phyloP scores from a whole-genome alignment of 2,113 vertebrate genomes.

The Thalassarche chlororhynchos region DNA sequence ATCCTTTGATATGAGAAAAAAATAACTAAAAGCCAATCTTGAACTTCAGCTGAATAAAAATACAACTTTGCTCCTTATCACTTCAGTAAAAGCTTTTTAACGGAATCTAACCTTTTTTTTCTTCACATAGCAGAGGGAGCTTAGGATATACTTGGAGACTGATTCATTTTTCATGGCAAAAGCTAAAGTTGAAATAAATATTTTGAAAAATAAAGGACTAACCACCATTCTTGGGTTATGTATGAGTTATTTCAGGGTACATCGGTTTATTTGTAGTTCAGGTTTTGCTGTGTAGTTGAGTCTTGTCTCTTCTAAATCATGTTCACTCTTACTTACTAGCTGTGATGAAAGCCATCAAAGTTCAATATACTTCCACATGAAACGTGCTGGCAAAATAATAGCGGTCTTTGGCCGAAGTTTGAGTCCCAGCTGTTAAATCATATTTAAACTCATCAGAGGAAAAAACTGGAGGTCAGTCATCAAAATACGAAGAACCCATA shows the following conservation, averaged over 20 bases:
- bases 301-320: background rate
- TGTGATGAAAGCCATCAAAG: background rate
- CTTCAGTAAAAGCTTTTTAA: background rate
- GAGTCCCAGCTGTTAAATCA: background rate
- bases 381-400: constrained; percentile 9
- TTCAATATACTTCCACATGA: background rate
- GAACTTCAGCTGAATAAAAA: background rate
- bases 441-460: background rate
- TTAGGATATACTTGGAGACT: background rate
- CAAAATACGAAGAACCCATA: background rate
- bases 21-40: background rate
- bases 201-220: background rate
- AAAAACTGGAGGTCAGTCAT: background rate
- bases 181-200: background rate
- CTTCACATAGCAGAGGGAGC: background rate
- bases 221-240: background rate
- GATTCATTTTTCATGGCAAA: background rate
- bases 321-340: background rate
- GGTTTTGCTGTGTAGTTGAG: background rate
- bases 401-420: background rate
- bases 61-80: background rate
- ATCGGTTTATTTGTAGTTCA: background rate
- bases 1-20: background rate
- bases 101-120: background rate
- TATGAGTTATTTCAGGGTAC: background rate